phyloP scores from a whole-genome alignment of 2,888 invertebrate species.

The Xestia ashworthii region DNA sequence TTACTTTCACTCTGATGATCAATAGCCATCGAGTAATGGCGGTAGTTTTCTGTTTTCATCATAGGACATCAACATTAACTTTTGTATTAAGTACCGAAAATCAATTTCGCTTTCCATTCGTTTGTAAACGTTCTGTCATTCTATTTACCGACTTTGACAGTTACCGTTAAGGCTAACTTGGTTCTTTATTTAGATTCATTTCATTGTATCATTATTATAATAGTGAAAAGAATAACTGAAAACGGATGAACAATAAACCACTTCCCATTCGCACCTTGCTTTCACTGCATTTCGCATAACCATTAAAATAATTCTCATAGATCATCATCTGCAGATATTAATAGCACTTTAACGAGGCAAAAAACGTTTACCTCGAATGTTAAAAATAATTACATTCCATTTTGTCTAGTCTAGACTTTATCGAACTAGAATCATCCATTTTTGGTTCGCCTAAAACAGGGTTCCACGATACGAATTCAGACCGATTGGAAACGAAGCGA shows the following conservation, averaged over 20 bases:
- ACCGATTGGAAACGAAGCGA: constrained; percentile 65
- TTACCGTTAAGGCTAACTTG: constrained; percentile 23
- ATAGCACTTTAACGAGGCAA: constrained; percentile 35
- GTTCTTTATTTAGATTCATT: constrained; percentile 30
- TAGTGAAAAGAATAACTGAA: constrained; percentile 35
- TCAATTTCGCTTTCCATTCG: constrained; percentile 71
- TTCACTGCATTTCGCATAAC: constrained; percentile 61
- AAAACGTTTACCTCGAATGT: constrained; percentile 28
- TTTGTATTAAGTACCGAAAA: constrained; percentile 61
- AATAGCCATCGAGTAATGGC: constrained; percentile 60
- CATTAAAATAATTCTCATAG: constrained; percentile 35
- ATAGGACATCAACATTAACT: constrained; percentile 72
- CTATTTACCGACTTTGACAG: constrained; percentile 56
- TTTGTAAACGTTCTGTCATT: constrained; percentile 62
- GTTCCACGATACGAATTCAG: constrained; percentile 54
- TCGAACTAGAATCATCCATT: constrained; percentile 62
- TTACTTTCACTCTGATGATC: constrained; percentile 83
- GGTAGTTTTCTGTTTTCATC: constrained; percentile 72
- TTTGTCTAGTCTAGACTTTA: constrained; percentile 69
- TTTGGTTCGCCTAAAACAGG: constrained; percentile 60
- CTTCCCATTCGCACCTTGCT: constrained; percentile 58
- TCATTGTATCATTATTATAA: constrained; percentile 35
- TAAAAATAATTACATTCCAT: constrained; percentile 36
- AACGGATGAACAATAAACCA: constrained; percentile 42
- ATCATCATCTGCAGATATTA: constrained; percentile 30